Percentiles rank a stretch among this genome's conserved stretches.
Evolutionary conservation across 2,888 invertebrate genomes (phyloP).

Genomic region (Callyntrura guangdongensis): DNA sequence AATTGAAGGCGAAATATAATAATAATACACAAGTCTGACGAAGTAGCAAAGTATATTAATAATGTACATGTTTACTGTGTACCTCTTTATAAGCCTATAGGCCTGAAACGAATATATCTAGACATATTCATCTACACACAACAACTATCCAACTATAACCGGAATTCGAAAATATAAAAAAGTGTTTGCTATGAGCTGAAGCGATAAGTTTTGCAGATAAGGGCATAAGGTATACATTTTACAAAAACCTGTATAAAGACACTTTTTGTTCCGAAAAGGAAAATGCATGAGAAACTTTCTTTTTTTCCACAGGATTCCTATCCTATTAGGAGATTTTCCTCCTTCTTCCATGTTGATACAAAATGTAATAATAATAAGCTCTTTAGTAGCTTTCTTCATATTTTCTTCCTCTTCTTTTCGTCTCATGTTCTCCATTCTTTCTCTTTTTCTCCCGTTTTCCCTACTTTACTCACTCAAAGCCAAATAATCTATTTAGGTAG

Average conservation of each 20-base stretch:
- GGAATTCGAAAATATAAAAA: background rate
- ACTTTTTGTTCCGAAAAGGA: background rate
- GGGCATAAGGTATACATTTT: background rate
- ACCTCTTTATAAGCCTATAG: background rate
- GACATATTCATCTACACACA: background rate
- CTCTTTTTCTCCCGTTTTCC: background rate
- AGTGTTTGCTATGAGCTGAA: no score
- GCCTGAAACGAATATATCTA: background rate
- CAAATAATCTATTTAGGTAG: conserved; percentile 56
- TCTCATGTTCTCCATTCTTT: conserved; percentile 27
- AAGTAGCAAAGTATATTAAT: background rate
- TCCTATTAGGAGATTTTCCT: conserved; percentile 44
- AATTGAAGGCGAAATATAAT: background rate
- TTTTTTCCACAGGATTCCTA: conserved; percentile 9
- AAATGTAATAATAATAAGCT: conserved; percentile 69
- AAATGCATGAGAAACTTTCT: background rate
- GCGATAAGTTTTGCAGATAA: background rate
- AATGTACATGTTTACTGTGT: background rate
- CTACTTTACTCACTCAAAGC: conserved; percentile 42
- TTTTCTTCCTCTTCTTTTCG: background rate
- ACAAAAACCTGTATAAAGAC: background rate
- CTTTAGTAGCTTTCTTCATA: conserved; percentile 54
- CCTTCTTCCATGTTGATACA: conserved; percentile 55
- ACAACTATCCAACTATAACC: background rate
- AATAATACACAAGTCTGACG: background rate